A percentile compares a stretch with the other conserved stretches of the same genome.
phyloP scores from a whole-genome alignment of 2,888 invertebrate genomes.

The Oligia strigilis region DNA sequence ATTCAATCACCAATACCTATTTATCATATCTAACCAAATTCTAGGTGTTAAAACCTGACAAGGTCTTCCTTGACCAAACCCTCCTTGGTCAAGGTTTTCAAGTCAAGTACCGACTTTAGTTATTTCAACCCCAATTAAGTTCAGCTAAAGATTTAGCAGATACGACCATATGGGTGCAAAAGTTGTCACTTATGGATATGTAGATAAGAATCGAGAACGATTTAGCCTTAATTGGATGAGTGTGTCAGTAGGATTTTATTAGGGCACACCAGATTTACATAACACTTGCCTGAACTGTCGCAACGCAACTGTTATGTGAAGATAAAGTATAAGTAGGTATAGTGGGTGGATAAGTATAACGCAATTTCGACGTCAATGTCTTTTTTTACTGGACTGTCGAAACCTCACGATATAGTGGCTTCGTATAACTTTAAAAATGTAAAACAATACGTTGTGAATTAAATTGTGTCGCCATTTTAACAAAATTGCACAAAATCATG shows the following conservation, averaged over 20 bases:
- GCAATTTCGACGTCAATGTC: conserved; percentile 55
- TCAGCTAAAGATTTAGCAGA: neutral
- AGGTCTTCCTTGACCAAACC: neutral
- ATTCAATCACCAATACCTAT: neutral
- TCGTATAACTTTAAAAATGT: conserved; percentile 61
- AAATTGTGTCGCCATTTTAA: conserved; percentile 59
- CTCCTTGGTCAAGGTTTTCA: neutral
- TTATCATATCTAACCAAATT: neutral
- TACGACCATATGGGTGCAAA: neutral
- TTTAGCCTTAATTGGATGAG: conserved; percentile 14
- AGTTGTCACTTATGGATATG: neutral
- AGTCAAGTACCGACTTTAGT: neutral
- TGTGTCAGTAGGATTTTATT: conserved; percentile 24
- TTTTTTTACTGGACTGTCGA: conserved; percentile 66
- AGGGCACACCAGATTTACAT: conserved; percentile 60
- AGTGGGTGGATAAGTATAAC: conserved; percentile 56
- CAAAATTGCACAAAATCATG: conserved; percentile 52
- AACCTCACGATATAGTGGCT: conserved; percentile 53
- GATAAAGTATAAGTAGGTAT: conserved; percentile 37
- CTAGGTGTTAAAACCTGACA: neutral
- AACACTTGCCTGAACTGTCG: conserved; percentile 53
- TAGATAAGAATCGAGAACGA: conserved; percentile 3
- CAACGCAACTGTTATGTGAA: conserved; percentile 57
- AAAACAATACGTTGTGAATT: conserved; percentile 70
- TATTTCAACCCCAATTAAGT: neutral